Conservation (phyloP, 2,888 invertebrate genomes). For the Disparrhopalites patrizii region DNA sequence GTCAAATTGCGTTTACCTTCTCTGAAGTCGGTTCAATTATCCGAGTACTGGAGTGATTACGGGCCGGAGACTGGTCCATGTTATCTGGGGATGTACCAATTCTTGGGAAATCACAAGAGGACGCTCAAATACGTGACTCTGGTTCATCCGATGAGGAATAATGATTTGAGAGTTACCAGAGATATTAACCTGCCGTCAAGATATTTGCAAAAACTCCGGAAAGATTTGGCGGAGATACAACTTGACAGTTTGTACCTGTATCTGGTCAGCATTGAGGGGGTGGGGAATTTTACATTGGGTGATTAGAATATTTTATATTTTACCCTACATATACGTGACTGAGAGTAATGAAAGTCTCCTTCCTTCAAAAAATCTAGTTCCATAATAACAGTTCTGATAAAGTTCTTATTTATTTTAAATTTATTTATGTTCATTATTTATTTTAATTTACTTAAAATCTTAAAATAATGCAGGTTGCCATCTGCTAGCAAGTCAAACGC, state of each 20-base stretch:
- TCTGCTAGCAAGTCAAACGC: conserved; percentile 4
- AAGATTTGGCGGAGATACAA: conserved; percentile 14
- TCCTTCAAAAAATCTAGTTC: not conserved
- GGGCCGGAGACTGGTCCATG: not conserved
- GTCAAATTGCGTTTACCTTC: not conserved
- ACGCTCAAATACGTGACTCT: conserved; percentile 15
- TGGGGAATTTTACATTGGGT: conserved; percentile 9
- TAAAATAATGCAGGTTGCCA: conserved; percentile 2
- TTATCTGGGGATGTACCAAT: conserved; percentile 15
- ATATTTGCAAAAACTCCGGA: not conserved
- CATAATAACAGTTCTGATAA: too few species aligned
- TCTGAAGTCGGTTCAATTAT: conserved; percentile 6
- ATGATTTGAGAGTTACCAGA: not conserved
- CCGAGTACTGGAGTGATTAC: conserved; percentile 17
- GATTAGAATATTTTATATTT: not conserved
- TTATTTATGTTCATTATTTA: too few species aligned
- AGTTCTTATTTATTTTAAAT: too few species aligned
- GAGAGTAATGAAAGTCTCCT: not conserved
- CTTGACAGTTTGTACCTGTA: conserved; percentile 14
- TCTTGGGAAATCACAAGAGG: conserved; percentile 12
- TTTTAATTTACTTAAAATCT: too few species aligned
- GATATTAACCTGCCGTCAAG: not conserved
- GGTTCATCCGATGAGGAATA: conserved; percentile 20
- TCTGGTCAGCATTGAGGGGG: conserved; percentile 15
- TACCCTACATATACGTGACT: not conserved